Conservation (phyloP, 1,140 invertebrate genomes). For the Dendrolimus punctatus region DNA sequence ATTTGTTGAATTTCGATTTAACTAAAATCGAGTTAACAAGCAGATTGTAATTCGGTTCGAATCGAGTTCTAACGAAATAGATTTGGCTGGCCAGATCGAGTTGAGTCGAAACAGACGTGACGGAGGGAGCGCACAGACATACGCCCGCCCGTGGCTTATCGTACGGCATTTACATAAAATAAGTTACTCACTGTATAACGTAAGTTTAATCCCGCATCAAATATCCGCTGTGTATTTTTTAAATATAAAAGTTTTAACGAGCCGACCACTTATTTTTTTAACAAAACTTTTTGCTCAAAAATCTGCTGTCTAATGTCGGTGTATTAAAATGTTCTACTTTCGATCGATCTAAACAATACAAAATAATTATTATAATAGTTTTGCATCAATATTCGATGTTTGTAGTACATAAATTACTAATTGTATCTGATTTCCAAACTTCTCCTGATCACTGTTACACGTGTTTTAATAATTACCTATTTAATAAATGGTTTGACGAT, state of each 20-base stretch:
- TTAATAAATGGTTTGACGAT: slow-evolving; percentile 60
- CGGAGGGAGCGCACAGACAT: slow-evolving; percentile 4
- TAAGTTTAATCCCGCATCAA: slow-evolving; percentile 64
- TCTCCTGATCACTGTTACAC: slow-evolving; percentile 54
- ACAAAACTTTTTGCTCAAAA: slow-evolving; percentile 65
- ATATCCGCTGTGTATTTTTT: slow-evolving; percentile 65
- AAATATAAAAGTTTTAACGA: slow-evolving; percentile 43
- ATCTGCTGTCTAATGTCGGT: slow-evolving; percentile 52
- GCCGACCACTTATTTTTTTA: slow-evolving; percentile 65
- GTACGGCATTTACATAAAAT: slow-evolving; percentile 50
- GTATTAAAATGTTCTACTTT: slow-evolving; percentile 32
- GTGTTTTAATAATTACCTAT: slow-evolving; percentile 48
- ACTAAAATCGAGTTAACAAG: too few relatives aligned
- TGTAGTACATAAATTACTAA: slow-evolving; percentile 41
- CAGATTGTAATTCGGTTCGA: too few relatives aligned
- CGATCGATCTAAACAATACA: slow-evolving; percentile 30
- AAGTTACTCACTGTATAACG: slow-evolving; percentile 62
- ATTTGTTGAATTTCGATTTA: too few relatives aligned
- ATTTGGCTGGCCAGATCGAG: too few relatives aligned
- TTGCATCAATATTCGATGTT: slow-evolving; percentile 55
- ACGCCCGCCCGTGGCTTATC: slow-evolving; percentile 55
- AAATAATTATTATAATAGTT: slow-evolving; percentile 24
- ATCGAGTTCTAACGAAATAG: too few relatives aligned
- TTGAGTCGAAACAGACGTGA: slow-evolving; percentile 21
- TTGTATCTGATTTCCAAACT: slow-evolving; percentile 41